Conservation (phyloP, 2,888 invertebrate species). For the Yponomeuta plumbellus region DNA sequence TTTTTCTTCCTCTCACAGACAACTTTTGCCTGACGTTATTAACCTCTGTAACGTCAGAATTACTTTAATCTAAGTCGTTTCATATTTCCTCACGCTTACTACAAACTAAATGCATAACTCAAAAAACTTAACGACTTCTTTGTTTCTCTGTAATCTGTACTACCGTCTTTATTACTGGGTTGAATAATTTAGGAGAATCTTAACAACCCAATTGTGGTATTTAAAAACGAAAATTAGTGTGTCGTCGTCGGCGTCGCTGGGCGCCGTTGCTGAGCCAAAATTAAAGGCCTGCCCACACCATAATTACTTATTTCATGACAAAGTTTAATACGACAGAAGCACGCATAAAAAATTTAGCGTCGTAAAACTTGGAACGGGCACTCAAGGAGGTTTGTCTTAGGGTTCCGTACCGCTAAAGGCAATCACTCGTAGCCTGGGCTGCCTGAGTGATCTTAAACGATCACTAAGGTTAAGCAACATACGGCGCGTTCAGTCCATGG, state of each 20-base stretch:
- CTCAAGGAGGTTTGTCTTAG: slow-evolving; percentile 37
- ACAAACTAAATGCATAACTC: too few species aligned
- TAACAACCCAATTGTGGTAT: slow-evolving; percentile 9
- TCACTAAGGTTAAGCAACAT: too few species aligned
- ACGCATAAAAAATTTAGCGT: slow-evolving; percentile 16
- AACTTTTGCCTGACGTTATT: too few species aligned
- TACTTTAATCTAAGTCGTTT: too few species aligned
- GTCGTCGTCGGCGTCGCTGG: background rate
- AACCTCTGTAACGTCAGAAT: too few species aligned
- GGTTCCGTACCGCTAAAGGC: too few species aligned
- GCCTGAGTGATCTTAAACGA: too few species aligned
- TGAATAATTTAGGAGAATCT: background rate
- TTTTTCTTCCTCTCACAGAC: too few species aligned
- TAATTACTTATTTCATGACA: slow-evolving; percentile 5
- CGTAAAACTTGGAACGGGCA: slow-evolving; percentile 22
- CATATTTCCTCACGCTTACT: too few species aligned
- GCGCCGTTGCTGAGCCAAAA: slow-evolving; percentile 1
- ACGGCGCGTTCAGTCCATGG: too few species aligned
- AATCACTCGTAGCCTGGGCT: too few species aligned
- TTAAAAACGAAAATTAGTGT: slow-evolving; percentile 6
- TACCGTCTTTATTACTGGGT: slow-evolving; percentile 16
- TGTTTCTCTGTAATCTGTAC: background rate
- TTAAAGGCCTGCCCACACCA: slow-evolving; percentile 15
- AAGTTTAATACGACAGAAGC: slow-evolving; percentile 11
- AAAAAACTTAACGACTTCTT: background rate